Evolutionary conservation across 2,888 invertebrate genomes (phyloP).

Genomic region (Chymomyza fuscimana): DNA sequence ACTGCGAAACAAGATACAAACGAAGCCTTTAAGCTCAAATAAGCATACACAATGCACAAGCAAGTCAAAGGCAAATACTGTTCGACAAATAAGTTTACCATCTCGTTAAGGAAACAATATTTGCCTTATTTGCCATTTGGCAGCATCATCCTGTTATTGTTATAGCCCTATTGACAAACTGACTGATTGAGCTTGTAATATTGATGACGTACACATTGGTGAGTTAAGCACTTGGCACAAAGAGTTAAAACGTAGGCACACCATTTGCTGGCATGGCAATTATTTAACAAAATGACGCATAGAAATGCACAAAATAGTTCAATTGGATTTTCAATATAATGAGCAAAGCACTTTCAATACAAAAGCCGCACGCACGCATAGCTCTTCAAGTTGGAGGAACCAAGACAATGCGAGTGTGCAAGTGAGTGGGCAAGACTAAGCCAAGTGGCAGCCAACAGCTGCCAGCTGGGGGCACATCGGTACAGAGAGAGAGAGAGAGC

Average conservation of each 20-base stretch:
- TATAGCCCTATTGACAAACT: neutral
- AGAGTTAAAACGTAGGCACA: neutral
- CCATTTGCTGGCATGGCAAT: neutral
- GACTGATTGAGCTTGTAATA: neutral
- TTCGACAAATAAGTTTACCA: neutral
- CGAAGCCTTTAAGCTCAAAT: constrained; percentile 1
- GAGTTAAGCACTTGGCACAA: constrained; percentile 9
- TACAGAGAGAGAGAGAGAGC: constrained; percentile 10
- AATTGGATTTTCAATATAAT: constrained; percentile 29
- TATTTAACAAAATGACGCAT: constrained; percentile 4
- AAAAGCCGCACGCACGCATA: neutral
- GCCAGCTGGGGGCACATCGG: constrained; percentile 27
- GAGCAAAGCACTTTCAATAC: constrained; percentile 11
- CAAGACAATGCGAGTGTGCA: neutral
- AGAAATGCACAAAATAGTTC: constrained; percentile 34
- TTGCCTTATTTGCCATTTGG: neutral
- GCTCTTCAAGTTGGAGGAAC: neutral
- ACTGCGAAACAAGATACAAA: too few species aligned
- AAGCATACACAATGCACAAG: constrained; percentile 21
- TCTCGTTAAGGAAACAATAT: neutral
- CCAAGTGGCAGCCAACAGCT: neutral
- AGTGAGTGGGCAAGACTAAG: neutral
- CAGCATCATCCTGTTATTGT: neutral
- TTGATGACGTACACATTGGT: neutral
- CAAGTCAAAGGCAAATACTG: constrained; percentile 7